These are phyloP conservation scores for Embiotoca jacksoni DNA, from an alignment of 2,113 vertebrate genomes.

Conservation along the genomic window DNA sequence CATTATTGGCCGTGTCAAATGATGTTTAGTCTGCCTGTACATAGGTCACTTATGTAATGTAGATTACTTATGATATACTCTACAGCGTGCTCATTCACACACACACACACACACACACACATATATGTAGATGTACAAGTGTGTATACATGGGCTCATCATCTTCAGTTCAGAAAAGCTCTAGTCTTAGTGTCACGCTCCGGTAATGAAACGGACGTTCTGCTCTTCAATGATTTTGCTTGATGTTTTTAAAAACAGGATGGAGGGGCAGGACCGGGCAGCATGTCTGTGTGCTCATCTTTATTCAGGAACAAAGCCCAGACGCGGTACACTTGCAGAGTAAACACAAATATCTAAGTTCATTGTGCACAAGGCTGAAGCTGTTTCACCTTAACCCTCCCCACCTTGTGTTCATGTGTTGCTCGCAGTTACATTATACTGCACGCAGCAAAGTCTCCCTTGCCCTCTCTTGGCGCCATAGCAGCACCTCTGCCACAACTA, in stretches of 20 bases:
- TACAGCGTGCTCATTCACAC: too few species aligned
- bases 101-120: not conserved
- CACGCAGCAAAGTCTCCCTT: not conserved
- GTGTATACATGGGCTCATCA: not conserved
- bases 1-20: not conserved
- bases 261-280: slow-evolving; percentile 31
- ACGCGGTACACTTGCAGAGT: slow-evolving; percentile 38
- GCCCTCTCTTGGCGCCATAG: not conserved
- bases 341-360: slow-evolving; percentile 49
- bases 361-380: not conserved
- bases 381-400: slow-evolving; percentile 30
- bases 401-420: not conserved
- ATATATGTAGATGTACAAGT: not conserved
- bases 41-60: too few species aligned
- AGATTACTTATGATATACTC: too few species aligned
- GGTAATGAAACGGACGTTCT: not conserved
- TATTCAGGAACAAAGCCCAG: slow-evolving; percentile 6
- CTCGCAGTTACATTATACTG: not conserved
- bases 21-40: too few species aligned
- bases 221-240: not conserved
- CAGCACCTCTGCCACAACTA: slow-evolving; percentile 42
- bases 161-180: too few species aligned
- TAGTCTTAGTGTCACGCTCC: not conserved
- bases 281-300: slow-evolving; percentile 16
- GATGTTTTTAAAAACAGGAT: not conserved